These are phyloP conservation scores for Calliphora vomitoria DNA, from an alignment of 2,888 invertebrate species.

Conservation along the genomic window DNA sequence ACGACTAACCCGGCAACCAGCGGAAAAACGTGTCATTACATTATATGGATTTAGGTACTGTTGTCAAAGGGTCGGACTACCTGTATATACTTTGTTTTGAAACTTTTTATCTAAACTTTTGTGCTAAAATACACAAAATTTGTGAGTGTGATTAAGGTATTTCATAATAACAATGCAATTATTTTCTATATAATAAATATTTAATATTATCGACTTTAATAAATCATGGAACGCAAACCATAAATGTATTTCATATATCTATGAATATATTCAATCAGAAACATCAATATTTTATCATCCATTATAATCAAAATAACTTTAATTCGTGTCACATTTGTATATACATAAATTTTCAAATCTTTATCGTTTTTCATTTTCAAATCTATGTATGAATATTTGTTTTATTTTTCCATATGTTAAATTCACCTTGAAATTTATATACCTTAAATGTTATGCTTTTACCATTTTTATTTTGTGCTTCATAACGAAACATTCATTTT, in stretches of 20 bases:
- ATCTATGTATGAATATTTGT: neutral
- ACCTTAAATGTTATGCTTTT: slow-evolving; percentile 1
- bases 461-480: slow-evolving; percentile 27
- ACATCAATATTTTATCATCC: neutral
- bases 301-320: slow-evolving; percentile 6
- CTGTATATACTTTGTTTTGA: too few relatives aligned
- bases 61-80: too few relatives aligned
- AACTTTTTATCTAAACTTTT: too few relatives aligned
- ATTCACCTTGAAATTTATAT: slow-evolving; percentile 46
- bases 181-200: too few relatives aligned
- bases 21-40: too few relatives aligned
- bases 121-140: too few relatives aligned
- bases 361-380: neutral
- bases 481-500: slow-evolving; percentile 50
- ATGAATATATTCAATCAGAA: neutral
- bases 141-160: too few relatives aligned
- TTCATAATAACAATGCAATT: too few relatives aligned
- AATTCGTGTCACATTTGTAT: neutral
- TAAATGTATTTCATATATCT: neutral
- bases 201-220: too few relatives aligned
- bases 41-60: too few relatives aligned
- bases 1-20: too few relatives aligned
- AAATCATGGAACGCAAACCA: too few relatives aligned
- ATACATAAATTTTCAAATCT: neutral
- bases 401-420: slow-evolving; percentile 47